Conservation (phyloP, 2,797 vertebrate species). For the Artibeus jamaicensis region DNA sequence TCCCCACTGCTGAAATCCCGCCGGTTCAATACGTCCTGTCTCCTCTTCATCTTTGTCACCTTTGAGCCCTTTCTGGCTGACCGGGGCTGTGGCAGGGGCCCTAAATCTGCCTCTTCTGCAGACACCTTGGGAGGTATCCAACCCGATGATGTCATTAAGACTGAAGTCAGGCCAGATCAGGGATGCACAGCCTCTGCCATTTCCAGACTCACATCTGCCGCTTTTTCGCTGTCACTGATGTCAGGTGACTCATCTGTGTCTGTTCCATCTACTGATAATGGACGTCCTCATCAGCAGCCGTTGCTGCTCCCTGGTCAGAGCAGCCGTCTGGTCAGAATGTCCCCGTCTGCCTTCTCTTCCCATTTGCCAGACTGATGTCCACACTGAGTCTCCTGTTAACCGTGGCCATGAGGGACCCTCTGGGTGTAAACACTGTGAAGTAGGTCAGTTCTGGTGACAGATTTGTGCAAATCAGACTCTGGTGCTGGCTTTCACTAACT, state of each 20-base stretch:
- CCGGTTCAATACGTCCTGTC: background rate
- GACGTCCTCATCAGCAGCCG: accelerated
- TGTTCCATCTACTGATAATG: background rate
- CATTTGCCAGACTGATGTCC: background rate
- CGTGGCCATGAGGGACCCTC: background rate
- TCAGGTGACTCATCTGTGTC: conserved; percentile 12
- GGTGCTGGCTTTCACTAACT: background rate
- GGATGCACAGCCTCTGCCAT: conserved; percentile 11
- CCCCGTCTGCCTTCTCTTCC: background rate
- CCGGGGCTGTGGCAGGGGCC: background rate
- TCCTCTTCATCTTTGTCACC: background rate
- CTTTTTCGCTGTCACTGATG: background rate
- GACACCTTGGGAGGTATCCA: conserved; percentile 21
- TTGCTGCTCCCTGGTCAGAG: background rate
- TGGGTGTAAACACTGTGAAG: background rate
- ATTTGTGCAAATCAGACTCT: background rate
- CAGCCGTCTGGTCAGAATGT: accelerated
- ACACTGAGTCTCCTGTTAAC: background rate
- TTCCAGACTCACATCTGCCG: conserved; percentile 26
- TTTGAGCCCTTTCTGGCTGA: background rate
- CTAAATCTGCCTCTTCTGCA: background rate
- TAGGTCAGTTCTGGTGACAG: background rate
- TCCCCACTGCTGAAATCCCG: background rate
- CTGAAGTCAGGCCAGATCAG: background rate
- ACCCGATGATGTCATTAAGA: conserved; percentile 22